A percentile compares a stretch with the other conserved stretches of the same genome.
phyloP scores from a whole-genome alignment of 92 coral and sea anemone species.

The Micromussa lordhowensis region DNA sequence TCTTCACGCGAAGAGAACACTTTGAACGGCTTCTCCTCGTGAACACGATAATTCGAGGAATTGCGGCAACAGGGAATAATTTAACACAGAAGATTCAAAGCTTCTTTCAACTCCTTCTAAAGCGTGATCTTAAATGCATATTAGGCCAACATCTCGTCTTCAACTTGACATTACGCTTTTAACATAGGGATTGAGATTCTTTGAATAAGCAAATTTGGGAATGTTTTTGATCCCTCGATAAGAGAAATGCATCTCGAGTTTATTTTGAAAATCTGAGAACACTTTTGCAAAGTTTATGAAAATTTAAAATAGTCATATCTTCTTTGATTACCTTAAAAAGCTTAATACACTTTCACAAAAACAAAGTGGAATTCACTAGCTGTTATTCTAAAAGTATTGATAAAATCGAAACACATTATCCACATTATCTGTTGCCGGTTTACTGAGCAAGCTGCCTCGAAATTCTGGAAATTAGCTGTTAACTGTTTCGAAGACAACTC shows the following conservation, averaged over 20 bases:
- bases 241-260: background rate
- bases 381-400: too few species aligned
- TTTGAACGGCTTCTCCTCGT: background rate
- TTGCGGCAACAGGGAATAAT: background rate
- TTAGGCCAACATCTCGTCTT: constrained; percentile 2
- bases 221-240: background rate
- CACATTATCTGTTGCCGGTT: background rate
- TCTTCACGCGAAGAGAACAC: background rate
- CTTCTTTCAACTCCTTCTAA: background rate
- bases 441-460: background rate
- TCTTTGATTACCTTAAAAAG: too few species aligned
- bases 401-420: background rate
- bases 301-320: background rate
- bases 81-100: background rate
- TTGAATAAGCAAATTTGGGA: background rate
- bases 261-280: background rate
- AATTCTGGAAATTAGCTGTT: too few species aligned
- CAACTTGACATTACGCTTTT: background rate
- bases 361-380: too few species aligned
- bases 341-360: background rate
- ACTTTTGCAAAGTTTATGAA: too few species aligned
- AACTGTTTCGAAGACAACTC: too few species aligned
- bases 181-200: background rate
- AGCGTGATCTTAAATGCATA: background rate
- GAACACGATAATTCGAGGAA: background rate